Evolutionary conservation across 2,888 invertebrate species (phyloP).

Genomic region (Microplitis deprimator): DNA sequence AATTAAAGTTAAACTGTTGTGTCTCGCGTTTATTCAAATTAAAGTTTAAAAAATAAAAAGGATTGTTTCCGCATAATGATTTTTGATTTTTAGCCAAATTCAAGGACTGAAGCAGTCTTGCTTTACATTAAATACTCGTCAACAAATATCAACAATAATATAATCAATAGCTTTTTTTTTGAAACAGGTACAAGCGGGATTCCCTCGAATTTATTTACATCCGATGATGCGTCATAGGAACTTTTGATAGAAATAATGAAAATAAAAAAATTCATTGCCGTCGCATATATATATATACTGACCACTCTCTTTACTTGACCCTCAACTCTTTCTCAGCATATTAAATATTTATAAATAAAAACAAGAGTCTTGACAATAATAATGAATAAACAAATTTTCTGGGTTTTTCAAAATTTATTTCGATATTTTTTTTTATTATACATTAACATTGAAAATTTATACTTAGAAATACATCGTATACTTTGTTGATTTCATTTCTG

Average conservation of each 20-base stretch:
- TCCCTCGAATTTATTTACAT: background rate
- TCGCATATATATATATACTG: background rate
- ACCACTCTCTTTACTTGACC: background rate
- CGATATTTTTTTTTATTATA: background rate
- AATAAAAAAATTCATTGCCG: background rate
- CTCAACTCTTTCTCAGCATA: background rate
- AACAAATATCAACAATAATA: no score
- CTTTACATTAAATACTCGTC: background rate
- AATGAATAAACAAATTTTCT: background rate
- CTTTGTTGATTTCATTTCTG: conserved; percentile 30
- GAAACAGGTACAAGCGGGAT: background rate
- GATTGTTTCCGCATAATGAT: background rate
- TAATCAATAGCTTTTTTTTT: no score
- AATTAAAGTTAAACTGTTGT: background rate
- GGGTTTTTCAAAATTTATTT: background rate
- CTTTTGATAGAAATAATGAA: background rate
- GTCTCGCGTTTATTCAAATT: background rate
- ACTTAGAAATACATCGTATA: background rate
- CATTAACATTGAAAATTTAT: background rate
- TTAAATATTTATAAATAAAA: background rate
- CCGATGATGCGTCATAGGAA: background rate
- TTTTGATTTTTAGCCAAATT: background rate
- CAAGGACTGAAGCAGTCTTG: background rate
- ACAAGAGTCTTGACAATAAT: background rate
- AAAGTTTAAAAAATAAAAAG: background rate